Conservation (phyloP, 2,888 invertebrate species). For the Drosophila antonietae region DNA sequence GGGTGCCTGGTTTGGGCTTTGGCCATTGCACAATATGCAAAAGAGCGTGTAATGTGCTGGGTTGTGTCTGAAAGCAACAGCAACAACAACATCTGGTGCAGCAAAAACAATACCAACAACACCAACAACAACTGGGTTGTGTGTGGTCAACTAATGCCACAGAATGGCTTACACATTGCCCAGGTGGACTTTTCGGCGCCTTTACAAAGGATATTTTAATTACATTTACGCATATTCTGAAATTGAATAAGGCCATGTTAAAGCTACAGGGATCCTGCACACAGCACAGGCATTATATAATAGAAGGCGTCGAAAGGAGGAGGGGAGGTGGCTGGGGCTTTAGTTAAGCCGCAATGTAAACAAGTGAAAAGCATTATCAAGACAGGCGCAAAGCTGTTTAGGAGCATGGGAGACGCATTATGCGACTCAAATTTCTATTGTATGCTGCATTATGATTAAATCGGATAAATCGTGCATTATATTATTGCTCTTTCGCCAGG, state of each 20-base stretch:
- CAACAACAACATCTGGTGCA: conserved; percentile 7
- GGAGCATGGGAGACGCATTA: conserved; percentile 22
- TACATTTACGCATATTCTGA: conserved; percentile 76
- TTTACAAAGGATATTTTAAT: conserved; percentile 74
- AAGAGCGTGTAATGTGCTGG: conserved; percentile 70
- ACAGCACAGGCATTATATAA: not conserved
- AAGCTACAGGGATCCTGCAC: conserved; percentile 3
- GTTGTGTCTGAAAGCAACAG: conserved; percentile 42
- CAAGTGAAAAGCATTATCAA: conserved; percentile 68
- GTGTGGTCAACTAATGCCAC: conserved; percentile 75
- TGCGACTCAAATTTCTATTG: conserved; percentile 41
- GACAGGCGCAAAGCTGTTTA: conserved; percentile 55
- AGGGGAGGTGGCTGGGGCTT: conserved; percentile 1
- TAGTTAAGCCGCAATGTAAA: conserved; percentile 70
- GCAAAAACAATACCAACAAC: conserved; percentile 26
- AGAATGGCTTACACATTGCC: conserved; percentile 59
- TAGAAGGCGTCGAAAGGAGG: too few species aligned
- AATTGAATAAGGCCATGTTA: conserved; percentile 68
- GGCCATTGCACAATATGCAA: conserved; percentile 70
- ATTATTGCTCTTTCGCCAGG: conserved; percentile 46
- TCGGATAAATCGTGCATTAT: conserved; percentile 37
- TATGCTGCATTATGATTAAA: conserved; percentile 43
- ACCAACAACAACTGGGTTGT: conserved; percentile 48
- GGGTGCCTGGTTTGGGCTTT: conserved; percentile 38
- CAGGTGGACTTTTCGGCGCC: conserved; percentile 71